These are phyloP conservation scores for Troilus luridus DNA, from an alignment of 2,888 invertebrate species.

Conservation along the genomic window DNA sequence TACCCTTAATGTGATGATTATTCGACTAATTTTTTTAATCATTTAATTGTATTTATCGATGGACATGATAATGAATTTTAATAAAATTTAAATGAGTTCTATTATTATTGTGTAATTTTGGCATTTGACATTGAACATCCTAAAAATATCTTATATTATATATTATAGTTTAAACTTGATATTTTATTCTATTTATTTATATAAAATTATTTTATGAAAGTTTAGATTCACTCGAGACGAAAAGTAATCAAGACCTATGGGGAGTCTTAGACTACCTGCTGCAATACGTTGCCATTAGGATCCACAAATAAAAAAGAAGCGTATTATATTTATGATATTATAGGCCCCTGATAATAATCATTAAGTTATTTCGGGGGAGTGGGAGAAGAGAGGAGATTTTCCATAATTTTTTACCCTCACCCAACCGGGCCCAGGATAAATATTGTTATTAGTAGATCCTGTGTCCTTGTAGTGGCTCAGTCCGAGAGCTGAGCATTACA, in stretches of 20 bases:
- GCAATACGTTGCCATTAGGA: conserved; percentile 5
- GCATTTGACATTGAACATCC: too few relatives aligned
- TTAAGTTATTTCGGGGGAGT: background rate
- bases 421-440: conserved; percentile 4
- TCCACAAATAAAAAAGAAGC: background rate
- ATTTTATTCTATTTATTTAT: too few relatives aligned
- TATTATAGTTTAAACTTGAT: too few relatives aligned
- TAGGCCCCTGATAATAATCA: conserved; percentile 4
- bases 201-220: too few relatives aligned
- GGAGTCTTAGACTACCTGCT: background rate
- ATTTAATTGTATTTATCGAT: too few relatives aligned
- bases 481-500: background rate
- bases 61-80: too few relatives aligned
- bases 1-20: too few relatives aligned
- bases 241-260: background rate
- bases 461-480: background rate
- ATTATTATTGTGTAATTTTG: too few relatives aligned
- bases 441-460: background rate
- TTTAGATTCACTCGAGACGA: background rate
- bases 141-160: too few relatives aligned
- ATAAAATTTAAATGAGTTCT: too few relatives aligned
- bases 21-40: too few relatives aligned
- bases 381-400: background rate
- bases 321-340: conserved; percentile 27
- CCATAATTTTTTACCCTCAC: background rate